Conservation (phyloP, 2,797 vertebrate genomes). For the Danio aesculapii region DNA sequence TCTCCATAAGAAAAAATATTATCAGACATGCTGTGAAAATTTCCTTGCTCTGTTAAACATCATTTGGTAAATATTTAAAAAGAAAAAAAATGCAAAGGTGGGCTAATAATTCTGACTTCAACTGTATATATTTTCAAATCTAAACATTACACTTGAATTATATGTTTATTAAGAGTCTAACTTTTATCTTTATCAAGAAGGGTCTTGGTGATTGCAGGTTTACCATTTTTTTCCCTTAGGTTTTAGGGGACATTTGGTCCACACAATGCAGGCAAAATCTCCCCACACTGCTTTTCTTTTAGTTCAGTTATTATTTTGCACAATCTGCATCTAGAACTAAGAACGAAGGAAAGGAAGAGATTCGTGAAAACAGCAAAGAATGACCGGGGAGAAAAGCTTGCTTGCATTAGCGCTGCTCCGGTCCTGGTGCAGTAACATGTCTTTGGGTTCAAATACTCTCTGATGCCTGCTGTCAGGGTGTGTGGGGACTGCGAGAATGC, state of each 20-base stretch:
- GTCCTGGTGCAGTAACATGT: slow-evolving; percentile 36
- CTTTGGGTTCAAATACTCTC: slow-evolving; percentile 59
- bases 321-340: not conserved
- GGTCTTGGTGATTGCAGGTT: not conserved
- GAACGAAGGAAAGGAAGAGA: not conserved
- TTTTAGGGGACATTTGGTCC: not conserved
- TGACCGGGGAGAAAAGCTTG: slow-evolving; percentile 45
- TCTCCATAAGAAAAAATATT: too few relatives aligned
- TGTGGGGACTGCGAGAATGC: slow-evolving; percentile 57
- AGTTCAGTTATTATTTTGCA: not conserved
- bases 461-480: slow-evolving; percentile 14
- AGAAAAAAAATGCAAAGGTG: too few relatives aligned
- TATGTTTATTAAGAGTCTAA: too few relatives aligned
- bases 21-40: too few relatives aligned
- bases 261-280: not conserved
- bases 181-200: too few relatives aligned
- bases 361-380: not conserved
- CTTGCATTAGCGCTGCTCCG: slow-evolving; percentile 59
- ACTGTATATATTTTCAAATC: too few relatives aligned
- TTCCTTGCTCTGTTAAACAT: too few relatives aligned
- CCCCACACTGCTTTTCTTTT: not conserved
- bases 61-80: too few relatives aligned
- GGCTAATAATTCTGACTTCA: too few relatives aligned
- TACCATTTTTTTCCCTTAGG: not conserved
- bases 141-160: too few relatives aligned